Base-by-base conservation (phyloP, 92 coral and sea anemone genomes). In the Porites divaricata region DNA sequence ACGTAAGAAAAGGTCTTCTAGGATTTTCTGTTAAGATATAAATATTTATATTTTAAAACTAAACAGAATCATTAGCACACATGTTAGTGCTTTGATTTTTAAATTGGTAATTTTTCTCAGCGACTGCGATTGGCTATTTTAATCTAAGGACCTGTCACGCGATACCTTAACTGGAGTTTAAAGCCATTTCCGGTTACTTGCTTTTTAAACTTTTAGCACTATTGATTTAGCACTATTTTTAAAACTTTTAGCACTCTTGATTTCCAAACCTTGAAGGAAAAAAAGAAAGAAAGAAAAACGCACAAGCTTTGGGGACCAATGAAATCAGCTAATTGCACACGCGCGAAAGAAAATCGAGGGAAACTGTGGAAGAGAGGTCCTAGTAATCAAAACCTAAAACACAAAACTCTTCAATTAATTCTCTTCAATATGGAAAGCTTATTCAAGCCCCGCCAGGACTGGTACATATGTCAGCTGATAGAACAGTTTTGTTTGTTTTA, bases 1-100 rank as follows among this genome's bases (percentile, higher is more conserved):
- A 88, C 83, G 96, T 93, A 80, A 91, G 78, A 19, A 26, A 1
- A 8, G 7, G 8, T 22, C 24, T 4, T 35, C 45, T 35, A 4
- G 0, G 3, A 4, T 35, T 51, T 15, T 13, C 0, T 20, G 22
- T 66, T 4, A 23, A n/a, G 59, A 15, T 2, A 54, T 11, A 54
- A 11, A 11, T 11, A 2, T 54, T 13, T 54, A 54, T 2, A 54
- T 11, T 54, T 15, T 0, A 54, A 15, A 15, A 67, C 14, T 26
- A 10, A 21, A 15, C 53, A 14, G n/a, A 1, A 20, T 56, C 25
- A 25, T 41, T 41, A 61, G 79, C 19, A 75, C 57, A 70, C 58
- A 35, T 54, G 24, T 14, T 23, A 23, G 52, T 48, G 35, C 45
- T 13, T 35, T 22, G 45, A 8, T 61, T 50, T 20, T 10, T 63